Evolutionary conservation across 2,113 vertebrate species (phyloP).

Genomic region (Ophthalmolycus amberensis): DNA sequence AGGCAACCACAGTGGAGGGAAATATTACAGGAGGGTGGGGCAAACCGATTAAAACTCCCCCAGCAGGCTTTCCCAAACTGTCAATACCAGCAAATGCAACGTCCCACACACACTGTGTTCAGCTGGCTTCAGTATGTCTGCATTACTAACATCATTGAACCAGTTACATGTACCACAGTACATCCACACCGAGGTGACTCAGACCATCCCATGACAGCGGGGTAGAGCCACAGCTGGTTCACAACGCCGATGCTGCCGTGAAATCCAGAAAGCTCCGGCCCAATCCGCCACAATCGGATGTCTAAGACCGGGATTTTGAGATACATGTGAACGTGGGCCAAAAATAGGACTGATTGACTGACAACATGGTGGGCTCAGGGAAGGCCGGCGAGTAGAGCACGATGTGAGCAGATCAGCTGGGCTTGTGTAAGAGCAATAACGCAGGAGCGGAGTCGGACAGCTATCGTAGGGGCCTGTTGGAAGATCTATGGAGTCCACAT

Average conservation of each 20-base stretch:
- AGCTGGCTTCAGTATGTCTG: conserved; percentile 3
- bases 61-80: conserved; percentile 17
- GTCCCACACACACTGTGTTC: conserved; percentile 1
- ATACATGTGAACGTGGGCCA: conserved; percentile 60
- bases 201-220: conserved; percentile 1
- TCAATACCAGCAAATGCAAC: conserved; percentile 27
- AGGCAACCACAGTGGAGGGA: not conserved
- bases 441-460: not conserved
- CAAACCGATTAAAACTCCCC: conserved; percentile 34
- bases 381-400: conserved; percentile 26
- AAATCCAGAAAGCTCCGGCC: conserved; percentile 48
- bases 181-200: conserved; percentile 17
- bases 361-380: conserved; percentile 32
- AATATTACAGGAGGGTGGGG: not conserved
- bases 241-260: conserved; percentile 1
- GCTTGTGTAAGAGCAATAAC: conserved; percentile 32
- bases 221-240: conserved; percentile 23
- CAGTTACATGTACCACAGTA: not conserved
- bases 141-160: conserved; percentile 1
- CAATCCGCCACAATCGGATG: conserved; percentile 59
- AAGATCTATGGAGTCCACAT: conserved; percentile 8
- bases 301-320: conserved; percentile 66
- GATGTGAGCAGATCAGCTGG: conserved; percentile 45
- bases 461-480: not conserved
- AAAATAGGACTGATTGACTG: conserved; percentile 57